Evolutionary conservation across 2,888 invertebrate genomes (phyloP), one percentile per base, ranked within the genome.

Genomic region (Melolontha melolontha): DNA sequence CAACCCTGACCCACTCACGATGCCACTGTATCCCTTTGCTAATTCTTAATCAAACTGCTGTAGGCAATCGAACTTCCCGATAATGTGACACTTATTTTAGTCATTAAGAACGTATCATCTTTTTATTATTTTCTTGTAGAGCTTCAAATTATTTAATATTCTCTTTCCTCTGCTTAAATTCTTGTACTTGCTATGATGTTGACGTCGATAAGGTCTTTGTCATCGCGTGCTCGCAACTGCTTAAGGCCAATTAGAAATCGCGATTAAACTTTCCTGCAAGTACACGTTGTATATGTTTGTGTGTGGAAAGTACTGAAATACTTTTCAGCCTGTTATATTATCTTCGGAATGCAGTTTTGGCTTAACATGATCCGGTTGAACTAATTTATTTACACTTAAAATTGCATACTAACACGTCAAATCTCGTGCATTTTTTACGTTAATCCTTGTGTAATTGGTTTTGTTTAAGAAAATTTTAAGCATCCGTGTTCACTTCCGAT

Each of bases 1-100:
- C 77, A 80, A 78, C 82, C 82, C 78, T 83, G 83, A 83, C 83
- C 83, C 81, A 83, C 79, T 83, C 81, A 82, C 78, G 75, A 77
- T 80, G 80, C 78, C 79, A 79, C 73, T 80, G 79, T 78, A 80
- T 80, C 79, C 81, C 79, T 79, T 80, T 74, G 74, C 75, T 66
- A 74, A 75, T 72, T 62, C 59, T 49, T 62, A 47, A 62, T 62
- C 29, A 62, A 49, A 22, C 49, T 34, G 49, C 49, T 17, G 8
- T 14, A 17, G 22, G n/a, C 22, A 49, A 11, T 16, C 34, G 34
- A 34, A 34, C 34, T 34, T 34, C 34, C 34, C 10, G 34, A 10
- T 6, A 34, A 34, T 34, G 34, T 34, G 34, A 34, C 34, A 34
- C 34, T 34, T 34, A 34, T 34, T 8, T 34, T 34, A 6, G 1